Evolutionary conservation across 2,888 invertebrate genomes (phyloP), one percentile per base, ranked within the genome.

Genomic region (Drosophila picticornis): DNA sequence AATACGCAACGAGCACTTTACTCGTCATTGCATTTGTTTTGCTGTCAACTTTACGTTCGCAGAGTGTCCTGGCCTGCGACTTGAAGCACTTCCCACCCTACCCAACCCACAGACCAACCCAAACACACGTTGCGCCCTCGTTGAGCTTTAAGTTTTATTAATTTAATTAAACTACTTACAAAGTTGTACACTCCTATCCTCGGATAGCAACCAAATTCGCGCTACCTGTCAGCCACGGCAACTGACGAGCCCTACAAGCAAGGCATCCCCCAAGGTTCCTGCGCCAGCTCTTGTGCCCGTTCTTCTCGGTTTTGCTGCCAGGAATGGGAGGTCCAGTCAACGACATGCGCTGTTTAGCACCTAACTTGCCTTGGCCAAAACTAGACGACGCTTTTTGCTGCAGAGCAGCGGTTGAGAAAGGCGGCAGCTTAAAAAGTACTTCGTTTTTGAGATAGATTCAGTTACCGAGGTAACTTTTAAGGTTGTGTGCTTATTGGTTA

Each of bases 161-260:
- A 87, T 87, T 87, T 90, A 90, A 87, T 87, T 87, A 87, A 87
- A 87, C 90, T 90, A 88, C 86, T 90, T 87, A 87, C 86, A 87
- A 87, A 88, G 86, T 87, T 87, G 86, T 85, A 72, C 67, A 46
- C 78, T 64, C 56, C 64, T 65, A 84, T 79, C 81, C 88, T 79
- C 78, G 84, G 68, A 75, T 71, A 86, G 88, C 74, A 43, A 83
- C 81, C 74, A 51, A 73, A 57, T 69, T 79, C 74, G 77, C 70
- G 73, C 72, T 80, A 65, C 77, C 78, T 72, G 50, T 58, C 60
- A 61, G 31, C 63, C 29, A 58, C 61, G 66, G 31, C 67, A 22
- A 36, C 72, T 56, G 68, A 53, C 63, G 34, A 60, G 60, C 34
- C 38, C 78, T 52, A 31, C 56, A 52, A 59, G 40, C 56, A 34